Evolutionary conservation across 2,888 invertebrate genomes (phyloP).

Genomic region (Patella pellucida): DNA sequence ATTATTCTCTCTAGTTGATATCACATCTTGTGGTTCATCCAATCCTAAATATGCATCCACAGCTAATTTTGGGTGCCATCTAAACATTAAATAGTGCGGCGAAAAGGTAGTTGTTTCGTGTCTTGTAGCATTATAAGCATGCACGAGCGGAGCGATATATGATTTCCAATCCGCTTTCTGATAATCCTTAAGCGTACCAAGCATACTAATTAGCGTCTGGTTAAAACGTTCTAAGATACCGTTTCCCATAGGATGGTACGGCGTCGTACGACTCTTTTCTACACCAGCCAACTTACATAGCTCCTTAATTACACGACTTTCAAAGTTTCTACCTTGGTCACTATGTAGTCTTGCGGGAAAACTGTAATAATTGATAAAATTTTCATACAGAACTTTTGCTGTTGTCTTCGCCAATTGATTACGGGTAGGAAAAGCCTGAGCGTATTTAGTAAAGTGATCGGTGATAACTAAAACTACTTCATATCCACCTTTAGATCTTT

Average conservation of each 20-base stretch:
- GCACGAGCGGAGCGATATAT: slow-evolving; percentile 25
- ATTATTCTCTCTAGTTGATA: background rate
- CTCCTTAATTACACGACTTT: slow-evolving; percentile 26
- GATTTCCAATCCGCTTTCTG: slow-evolving; percentile 35
- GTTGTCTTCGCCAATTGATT: slow-evolving; percentile 35
- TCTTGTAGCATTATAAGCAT: slow-evolving; percentile 24
- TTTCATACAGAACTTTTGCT: slow-evolving; percentile 25
- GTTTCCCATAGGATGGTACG: slow-evolving; percentile 39
- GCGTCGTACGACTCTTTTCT: slow-evolving; percentile 31
- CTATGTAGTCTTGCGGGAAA: slow-evolving; percentile 31
- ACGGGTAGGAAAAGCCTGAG: slow-evolving; percentile 26
- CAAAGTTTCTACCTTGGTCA: slow-evolving; percentile 36
- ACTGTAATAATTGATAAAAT: slow-evolving; percentile 34
- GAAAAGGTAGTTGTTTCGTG: slow-evolving; percentile 31
- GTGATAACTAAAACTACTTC: slow-evolving; percentile 22
- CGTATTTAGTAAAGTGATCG: slow-evolving; percentile 31
- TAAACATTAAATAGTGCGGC: slow-evolving; percentile 35
- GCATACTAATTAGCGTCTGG: slow-evolving; percentile 31
- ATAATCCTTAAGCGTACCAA: slow-evolving; percentile 25
- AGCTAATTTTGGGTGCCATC: slow-evolving; percentile 30
- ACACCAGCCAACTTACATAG: slow-evolving; percentile 27
- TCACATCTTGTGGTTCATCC: background rate
- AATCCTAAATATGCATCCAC: slow-evolving; percentile 29
- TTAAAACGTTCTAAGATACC: slow-evolving; percentile 35
- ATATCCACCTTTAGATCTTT: slow-evolving; percentile 23